phyloP scores from a whole-genome alignment of 1,140 invertebrate species.

The Drosophila rhopaloa region DNA sequence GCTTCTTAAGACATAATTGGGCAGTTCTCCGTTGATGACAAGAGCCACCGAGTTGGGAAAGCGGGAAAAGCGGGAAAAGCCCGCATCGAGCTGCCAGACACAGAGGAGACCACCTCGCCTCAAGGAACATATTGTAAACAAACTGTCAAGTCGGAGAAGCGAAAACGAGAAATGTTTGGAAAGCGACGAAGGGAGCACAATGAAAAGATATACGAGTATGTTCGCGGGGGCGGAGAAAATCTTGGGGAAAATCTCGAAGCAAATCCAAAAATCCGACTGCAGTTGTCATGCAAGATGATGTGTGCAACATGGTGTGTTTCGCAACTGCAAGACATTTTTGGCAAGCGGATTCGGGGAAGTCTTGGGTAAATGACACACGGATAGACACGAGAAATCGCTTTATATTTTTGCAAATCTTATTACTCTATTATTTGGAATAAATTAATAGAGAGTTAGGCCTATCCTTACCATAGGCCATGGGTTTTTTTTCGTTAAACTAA shows the following conservation, averaged over 20 bases:
- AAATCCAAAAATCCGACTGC: slow-evolving; percentile 48
- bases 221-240: slow-evolving; percentile 10
- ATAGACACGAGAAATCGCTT: too few species aligned
- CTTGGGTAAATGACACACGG: neutral
- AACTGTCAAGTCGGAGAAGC: slow-evolving; percentile 62
- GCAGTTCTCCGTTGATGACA: slow-evolving; percentile 45
- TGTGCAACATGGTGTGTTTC: slow-evolving; percentile 32
- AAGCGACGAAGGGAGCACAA: slow-evolving; percentile 33
- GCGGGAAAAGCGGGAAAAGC: slow-evolving; percentile 3
- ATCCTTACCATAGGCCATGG: too few species aligned
- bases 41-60: slow-evolving; percentile 35
- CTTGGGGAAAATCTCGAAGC: slow-evolving; percentile 11
- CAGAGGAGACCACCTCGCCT: slow-evolving; percentile 28
- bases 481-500: too few species aligned
- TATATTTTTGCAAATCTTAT: too few species aligned
- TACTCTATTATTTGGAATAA: too few species aligned
- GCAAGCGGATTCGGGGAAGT: neutral
- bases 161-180: slow-evolving; percentile 51
- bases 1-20: slow-evolving; percentile 63
- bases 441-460: too few species aligned
- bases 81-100: slow-evolving; percentile 54
- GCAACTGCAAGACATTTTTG: slow-evolving; percentile 5
- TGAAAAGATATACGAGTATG: slow-evolving; percentile 17
- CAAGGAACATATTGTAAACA: slow-evolving; percentile 62
- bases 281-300: slow-evolving; percentile 40